Evolutionary conservation across 2,888 invertebrate genomes (phyloP).

Genomic region (Perizoma affinitatum): DNA sequence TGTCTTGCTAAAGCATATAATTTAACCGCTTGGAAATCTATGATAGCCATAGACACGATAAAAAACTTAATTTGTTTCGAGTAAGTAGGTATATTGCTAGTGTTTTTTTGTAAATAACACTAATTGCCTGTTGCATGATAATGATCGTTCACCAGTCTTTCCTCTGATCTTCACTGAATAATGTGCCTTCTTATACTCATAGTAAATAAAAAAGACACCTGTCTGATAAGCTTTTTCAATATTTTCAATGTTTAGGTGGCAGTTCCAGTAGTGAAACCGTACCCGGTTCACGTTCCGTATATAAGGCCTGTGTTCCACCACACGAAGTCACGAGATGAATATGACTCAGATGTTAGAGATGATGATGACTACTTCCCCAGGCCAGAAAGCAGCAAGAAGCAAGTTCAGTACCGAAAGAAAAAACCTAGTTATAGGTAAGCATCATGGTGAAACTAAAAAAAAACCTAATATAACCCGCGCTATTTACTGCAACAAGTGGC

Average conservation of each 20-base stretch:
- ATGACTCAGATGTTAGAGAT: constrained; percentile 50
- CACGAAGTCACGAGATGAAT: constrained; percentile 58
- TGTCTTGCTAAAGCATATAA: constrained; percentile 1
- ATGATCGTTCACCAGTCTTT: constrained; percentile 7
- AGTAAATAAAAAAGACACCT: neutral
- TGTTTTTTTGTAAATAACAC: constrained; percentile 32
- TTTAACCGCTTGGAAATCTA: constrained; percentile 2
- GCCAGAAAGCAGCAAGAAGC: constrained; percentile 60
- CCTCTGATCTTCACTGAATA: neutral
- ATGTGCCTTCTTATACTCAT: constrained; percentile 3
- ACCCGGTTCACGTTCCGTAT: constrained; percentile 89
- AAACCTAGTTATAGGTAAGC: constrained; percentile 61
- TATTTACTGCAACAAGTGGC: no score
- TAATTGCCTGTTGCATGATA: constrained; percentile 38
- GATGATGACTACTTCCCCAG: constrained; percentile 66
- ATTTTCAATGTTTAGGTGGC: constrained; percentile 73
- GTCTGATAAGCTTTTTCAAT: neutral
- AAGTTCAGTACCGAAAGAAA: constrained; percentile 55
- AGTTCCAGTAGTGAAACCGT: constrained; percentile 89
- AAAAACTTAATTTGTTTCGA: constrained; percentile 5
- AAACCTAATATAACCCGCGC: no score
- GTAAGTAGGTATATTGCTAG: constrained; percentile 7
- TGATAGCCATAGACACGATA: neutral
- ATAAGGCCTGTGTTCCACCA: constrained; percentile 83
- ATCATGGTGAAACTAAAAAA: no score